phyloP scores from a whole-genome alignment of 2,888 invertebrate genomes.

The Watsonalla cultraria region DNA sequence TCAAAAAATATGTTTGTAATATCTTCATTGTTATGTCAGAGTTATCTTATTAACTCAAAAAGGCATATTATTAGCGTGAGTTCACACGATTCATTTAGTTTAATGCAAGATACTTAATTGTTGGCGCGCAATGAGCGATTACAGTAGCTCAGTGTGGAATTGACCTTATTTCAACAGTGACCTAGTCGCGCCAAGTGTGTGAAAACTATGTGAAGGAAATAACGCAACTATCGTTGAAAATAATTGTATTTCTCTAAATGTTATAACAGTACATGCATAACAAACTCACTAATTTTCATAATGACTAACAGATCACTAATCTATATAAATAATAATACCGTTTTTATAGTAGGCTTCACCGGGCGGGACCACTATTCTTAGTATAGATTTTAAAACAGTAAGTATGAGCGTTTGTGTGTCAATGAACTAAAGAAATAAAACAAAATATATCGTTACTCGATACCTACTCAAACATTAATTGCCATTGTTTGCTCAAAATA shows the following conservation, averaged over 20 bases:
- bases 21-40: conserved; percentile 17
- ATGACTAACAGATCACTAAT: too few relatives aligned
- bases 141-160: conserved; percentile 12
- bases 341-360: too few relatives aligned
- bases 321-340: too few relatives aligned
- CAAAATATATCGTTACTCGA: too few relatives aligned
- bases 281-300: too few relatives aligned
- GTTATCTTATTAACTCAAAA: not conserved
- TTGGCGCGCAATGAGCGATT: conserved; percentile 11
- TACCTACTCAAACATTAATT: too few relatives aligned
- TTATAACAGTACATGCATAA: too few relatives aligned
- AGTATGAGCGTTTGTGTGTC: too few relatives aligned
- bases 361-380: too few relatives aligned
- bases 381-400: too few relatives aligned
- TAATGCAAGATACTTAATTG: conserved; percentile 11
- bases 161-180: conserved; percentile 16
- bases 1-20: not conserved
- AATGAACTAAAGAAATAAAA: too few relatives aligned
- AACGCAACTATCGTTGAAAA: not conserved
- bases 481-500: conserved; percentile 5
- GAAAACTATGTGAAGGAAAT: conserved; percentile 10
- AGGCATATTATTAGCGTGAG: conserved; percentile 1
- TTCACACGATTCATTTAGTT: conserved; percentile 18
- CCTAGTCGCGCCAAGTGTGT: conserved; percentile 14
- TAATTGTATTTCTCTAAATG: too few relatives aligned